Percentiles rank a stretch among this genome's conserved stretches.
phyloP scores from a whole-genome alignment of 2,113 vertebrate species.

The Phaethon lepturus region DNA sequence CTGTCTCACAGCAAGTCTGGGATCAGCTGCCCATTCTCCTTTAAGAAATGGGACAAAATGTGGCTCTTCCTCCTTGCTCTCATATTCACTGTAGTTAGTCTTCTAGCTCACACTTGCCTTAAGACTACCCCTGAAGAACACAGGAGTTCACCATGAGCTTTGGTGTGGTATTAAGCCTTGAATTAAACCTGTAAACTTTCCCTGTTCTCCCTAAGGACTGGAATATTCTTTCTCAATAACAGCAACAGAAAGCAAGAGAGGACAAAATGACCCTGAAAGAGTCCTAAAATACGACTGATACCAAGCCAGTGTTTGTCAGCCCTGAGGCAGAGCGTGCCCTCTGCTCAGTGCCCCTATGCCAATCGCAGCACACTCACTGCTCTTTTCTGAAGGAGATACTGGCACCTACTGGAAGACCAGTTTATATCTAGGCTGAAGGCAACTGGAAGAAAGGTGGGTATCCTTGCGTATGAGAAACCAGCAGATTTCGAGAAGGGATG shows the following conservation, averaged over 20 bases:
- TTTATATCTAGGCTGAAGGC: neutral
- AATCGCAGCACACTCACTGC: fast-evolving
- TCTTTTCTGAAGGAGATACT: conserved; percentile 8
- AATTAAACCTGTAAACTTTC: neutral
- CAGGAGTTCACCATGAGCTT: neutral
- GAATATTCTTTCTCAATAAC: neutral
- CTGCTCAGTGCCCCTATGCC: neutral
- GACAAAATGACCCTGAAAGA: neutral
- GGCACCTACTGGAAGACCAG: conserved; percentile 60
- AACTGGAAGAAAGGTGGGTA: neutral
- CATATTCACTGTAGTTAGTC: neutral
- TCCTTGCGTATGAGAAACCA: fast-evolving
- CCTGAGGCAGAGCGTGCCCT: neutral
- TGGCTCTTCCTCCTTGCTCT: neutral
- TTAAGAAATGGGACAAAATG: neutral
- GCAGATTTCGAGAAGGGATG: neutral
- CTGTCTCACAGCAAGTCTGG: neutral
- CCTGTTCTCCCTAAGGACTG: neutral
- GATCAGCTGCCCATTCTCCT: neutral
- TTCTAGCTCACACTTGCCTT: neutral
- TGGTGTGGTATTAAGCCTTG: neutral
- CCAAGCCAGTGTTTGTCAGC: neutral
- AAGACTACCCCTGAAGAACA: neutral
- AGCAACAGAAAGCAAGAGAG: neutral
- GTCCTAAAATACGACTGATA: neutral